Conservation (phyloP, 2,888 invertebrate species). For the Lampropteryx suffumata region DNA sequence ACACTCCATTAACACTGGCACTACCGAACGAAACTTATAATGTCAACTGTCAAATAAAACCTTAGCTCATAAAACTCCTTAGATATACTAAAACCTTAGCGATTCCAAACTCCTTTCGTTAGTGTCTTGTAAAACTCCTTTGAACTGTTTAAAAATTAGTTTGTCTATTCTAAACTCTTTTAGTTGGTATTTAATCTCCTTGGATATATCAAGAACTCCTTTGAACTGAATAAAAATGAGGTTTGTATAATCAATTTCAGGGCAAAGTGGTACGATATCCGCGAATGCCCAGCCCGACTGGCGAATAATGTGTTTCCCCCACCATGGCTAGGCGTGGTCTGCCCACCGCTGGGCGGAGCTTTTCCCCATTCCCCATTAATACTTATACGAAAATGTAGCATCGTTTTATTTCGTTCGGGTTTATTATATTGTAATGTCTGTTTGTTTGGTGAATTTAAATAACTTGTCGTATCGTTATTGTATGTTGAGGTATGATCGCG, state of each 20-base stretch:
- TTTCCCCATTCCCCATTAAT: constrained; percentile 61
- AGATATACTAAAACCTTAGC: no score
- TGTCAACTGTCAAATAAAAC: constrained; percentile 27
- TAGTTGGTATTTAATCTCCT: no score
- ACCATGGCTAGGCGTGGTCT: constrained; percentile 59
- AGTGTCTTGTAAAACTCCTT: no score
- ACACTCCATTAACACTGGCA: constrained; percentile 6
- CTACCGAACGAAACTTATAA: constrained; percentile 10
- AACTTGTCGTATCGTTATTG: constrained; percentile 57
- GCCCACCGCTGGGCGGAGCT: constrained; percentile 57
- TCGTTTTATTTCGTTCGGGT: constrained; percentile 60
- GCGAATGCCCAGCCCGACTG: constrained; percentile 70
- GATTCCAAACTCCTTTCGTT: no score
- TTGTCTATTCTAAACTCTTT: no score
- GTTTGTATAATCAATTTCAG: constrained; percentile 36
- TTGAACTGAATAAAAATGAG: neutral
- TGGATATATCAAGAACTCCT: no score
- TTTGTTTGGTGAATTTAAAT: constrained; percentile 69
- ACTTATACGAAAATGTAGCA: constrained; percentile 46
- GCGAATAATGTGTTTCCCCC: constrained; percentile 58
- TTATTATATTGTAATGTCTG: constrained; percentile 76
- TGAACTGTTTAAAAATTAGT: no score
- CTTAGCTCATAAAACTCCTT: no score
- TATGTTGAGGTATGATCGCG: constrained; percentile 45
- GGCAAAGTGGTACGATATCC: constrained; percentile 58